Conservation (phyloP, 2,113 vertebrate species). For the Epinephelus lanceolatus region DNA sequence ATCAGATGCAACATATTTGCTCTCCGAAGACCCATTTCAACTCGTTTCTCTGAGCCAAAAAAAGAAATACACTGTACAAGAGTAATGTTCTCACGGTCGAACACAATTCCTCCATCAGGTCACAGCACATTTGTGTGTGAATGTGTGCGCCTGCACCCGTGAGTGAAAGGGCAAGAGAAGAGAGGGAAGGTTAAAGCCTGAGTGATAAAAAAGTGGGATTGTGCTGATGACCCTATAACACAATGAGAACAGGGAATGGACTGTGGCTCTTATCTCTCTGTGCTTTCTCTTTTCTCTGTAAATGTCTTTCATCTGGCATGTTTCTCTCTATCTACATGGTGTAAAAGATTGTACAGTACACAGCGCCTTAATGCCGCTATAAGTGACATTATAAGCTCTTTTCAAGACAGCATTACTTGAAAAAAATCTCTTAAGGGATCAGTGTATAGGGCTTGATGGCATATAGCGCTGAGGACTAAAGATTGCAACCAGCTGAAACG, state of each 20-base stretch:
- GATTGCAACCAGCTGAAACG: too few species aligned
- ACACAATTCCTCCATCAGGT: conserved; percentile 69
- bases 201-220: conserved; percentile 20
- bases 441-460: too few species aligned
- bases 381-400: background rate
- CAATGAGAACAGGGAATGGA: background rate
- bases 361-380: background rate
- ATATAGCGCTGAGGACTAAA: too few species aligned
- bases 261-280: conserved; percentile 2
- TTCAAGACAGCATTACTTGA: background rate
- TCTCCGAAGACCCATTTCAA: conserved; percentile 23
- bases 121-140: conserved; percentile 25
- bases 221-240: conserved; percentile 28
- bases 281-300: background rate
- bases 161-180: conserved; percentile 18
- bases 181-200: conserved; percentile 21
- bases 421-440: background rate
- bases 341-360: background rate
- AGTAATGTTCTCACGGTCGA: conserved; percentile 46
- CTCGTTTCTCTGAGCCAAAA: background rate
- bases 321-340: background rate
- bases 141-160: conserved; percentile 23
- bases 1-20: conserved; percentile 15
- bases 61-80: conserved; percentile 14
- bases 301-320: conserved; percentile 9